These are phyloP conservation scores for Onychostruthus taczanowskii DNA, from an alignment of 2,113 vertebrate genomes.

Conservation along the genomic window DNA sequence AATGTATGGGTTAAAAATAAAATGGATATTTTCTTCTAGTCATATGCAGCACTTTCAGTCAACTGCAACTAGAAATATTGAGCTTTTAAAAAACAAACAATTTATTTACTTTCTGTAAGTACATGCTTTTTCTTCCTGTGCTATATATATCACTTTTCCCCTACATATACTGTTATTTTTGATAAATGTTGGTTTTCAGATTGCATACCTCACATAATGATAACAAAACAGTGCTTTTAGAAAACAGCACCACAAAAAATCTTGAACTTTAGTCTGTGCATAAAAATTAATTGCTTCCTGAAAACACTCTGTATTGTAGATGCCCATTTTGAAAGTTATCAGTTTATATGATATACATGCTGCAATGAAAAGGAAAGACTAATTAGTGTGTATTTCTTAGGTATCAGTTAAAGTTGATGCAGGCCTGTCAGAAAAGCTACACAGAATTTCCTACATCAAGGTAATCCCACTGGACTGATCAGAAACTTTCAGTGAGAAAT, in stretches of 20 bases:
- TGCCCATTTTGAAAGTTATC: not conserved
- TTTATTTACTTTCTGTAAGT: not conserved
- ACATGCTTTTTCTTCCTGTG: not conserved
- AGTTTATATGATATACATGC: not conserved
- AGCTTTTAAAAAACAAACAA: not conserved
- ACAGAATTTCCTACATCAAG: not conserved
- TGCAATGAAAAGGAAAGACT: not conserved
- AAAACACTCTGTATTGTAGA: not conserved
- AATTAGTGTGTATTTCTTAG: not conserved
- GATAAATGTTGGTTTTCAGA: not conserved
- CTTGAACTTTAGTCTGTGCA: not conserved
- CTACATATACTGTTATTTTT: not conserved
- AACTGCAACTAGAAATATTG: not conserved
- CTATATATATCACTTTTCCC: not conserved
- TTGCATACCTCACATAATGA: not conserved
- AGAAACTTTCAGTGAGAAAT: not conserved
- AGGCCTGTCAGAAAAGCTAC: not conserved
- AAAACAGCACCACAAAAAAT: not conserved
- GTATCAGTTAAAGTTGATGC: not conserved
- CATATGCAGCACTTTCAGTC: not conserved
- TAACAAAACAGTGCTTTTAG: not conserved
- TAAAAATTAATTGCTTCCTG: not conserved
- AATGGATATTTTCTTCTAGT: not conserved
- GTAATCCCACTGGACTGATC: not conserved
- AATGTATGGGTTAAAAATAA: not conserved